Conservation (phyloP, 2,113 vertebrate genomes). For the Varanus komodoensis region DNA sequence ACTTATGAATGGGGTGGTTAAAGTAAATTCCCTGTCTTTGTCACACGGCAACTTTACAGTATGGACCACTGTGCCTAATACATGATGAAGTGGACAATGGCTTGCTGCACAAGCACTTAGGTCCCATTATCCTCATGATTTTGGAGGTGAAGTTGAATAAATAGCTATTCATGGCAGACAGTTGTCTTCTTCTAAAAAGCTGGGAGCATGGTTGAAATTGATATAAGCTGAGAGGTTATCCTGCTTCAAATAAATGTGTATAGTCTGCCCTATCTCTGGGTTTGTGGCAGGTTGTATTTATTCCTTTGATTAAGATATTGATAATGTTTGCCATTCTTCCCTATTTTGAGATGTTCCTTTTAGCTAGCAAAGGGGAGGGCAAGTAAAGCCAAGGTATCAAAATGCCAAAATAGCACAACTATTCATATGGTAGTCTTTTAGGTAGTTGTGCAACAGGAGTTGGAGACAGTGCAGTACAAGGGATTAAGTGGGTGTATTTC, state of each 20-base stretch:
- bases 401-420: neutral
- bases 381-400: neutral
- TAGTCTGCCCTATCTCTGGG: neutral
- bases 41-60: neutral
- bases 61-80: no score
- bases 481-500: slow-evolving; percentile 8
- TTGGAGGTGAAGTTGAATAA: neutral
- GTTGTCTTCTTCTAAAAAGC: neutral
- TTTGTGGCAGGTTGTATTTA: neutral
- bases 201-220: neutral
- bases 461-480: neutral
- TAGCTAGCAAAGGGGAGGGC: neutral
- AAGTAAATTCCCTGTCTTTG: neutral
- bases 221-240: neutral
- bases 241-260: neutral
- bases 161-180: neutral
- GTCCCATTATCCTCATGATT: neutral
- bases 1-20: neutral
- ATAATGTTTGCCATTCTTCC: neutral
- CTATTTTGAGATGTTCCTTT: neutral
- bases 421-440: neutral
- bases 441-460: neutral
- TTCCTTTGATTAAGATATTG: neutral
- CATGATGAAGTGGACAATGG: neutral
- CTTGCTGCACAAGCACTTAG: neutral